Percentiles rank a stretch among this genome's conserved stretches.
phyloP scores from a whole-genome alignment of 1,140 invertebrate genomes.

The Bathynomus jamesi region DNA sequence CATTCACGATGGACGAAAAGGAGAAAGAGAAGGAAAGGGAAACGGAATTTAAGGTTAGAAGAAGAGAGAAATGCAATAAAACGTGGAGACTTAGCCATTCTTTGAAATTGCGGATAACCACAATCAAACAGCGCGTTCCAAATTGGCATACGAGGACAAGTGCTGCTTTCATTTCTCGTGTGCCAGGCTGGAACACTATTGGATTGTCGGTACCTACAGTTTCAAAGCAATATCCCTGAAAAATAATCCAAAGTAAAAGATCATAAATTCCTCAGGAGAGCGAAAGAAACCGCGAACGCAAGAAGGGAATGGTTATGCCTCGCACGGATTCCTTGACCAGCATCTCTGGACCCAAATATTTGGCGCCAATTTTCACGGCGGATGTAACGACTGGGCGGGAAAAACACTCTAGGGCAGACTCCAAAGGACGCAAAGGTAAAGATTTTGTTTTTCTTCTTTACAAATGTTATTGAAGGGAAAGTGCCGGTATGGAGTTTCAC shows the following conservation, averaged over 20 bases:
- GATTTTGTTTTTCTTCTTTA: background rate
- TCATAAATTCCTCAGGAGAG: conserved; percentile 29
- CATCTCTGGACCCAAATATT: conserved; percentile 49
- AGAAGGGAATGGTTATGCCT: conserved; percentile 51
- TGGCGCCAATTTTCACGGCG: conserved; percentile 39
- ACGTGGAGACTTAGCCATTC: background rate
- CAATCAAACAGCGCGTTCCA: too few species aligned
- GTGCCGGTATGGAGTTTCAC: too few species aligned
- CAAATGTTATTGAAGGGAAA: background rate
- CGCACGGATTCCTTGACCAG: conserved; percentile 73
- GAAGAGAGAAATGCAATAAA: background rate
- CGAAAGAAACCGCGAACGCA: conserved; percentile 39
- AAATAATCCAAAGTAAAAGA: background rate
- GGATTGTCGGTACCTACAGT: too few species aligned
- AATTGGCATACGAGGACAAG: too few species aligned
- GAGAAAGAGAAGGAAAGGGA: conserved; percentile 43
- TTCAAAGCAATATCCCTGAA: too few species aligned
- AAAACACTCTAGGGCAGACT: conserved; percentile 4
- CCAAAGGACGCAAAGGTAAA: conserved; percentile 4
- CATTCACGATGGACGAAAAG: conserved; percentile 43
- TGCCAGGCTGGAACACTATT: too few species aligned
- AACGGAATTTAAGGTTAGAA: conserved; percentile 47
- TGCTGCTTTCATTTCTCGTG: too few species aligned
- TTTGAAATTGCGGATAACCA: too few species aligned
- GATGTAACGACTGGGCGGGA: conserved; percentile 2